These are phyloP conservation scores for Oreochromis niloticus DNA, from an alignment of 2,113 vertebrate genomes.

Conservation along the genomic window DNA sequence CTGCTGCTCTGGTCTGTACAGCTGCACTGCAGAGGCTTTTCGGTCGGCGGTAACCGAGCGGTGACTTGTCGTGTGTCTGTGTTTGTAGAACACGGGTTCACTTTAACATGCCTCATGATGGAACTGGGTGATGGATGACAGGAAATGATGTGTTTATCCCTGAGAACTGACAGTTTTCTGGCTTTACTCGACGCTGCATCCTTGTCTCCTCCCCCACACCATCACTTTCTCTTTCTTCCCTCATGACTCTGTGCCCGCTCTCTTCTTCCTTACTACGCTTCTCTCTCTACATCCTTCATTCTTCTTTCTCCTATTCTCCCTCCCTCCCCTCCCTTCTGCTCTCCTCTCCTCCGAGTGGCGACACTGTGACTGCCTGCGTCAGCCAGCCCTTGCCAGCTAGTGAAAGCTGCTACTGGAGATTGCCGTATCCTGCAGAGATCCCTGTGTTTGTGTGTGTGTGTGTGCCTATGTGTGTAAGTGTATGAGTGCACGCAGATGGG, in stretches of 20 bases:
- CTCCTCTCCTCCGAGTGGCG: conserved; percentile 6
- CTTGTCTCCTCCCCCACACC: background rate
- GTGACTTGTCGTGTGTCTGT: background rate
- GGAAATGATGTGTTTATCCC: background rate
- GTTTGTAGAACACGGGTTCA: background rate
- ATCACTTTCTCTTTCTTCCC: background rate
- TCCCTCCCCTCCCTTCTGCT: background rate
- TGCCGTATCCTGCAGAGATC: conserved; percentile 38
- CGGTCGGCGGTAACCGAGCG: conserved; percentile 45
- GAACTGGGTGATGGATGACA: background rate
- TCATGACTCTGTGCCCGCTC: conserved; percentile 1
- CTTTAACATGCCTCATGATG: background rate
- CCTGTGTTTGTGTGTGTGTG: background rate
- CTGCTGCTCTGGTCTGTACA: conserved; percentile 59
- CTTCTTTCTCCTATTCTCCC: background rate
- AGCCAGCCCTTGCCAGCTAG: conserved; percentile 11
- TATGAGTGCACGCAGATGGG: conserved; percentile 45
- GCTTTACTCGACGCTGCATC: background rate
- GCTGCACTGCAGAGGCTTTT: conserved; percentile 72
- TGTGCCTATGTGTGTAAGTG: background rate
- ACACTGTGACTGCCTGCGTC: conserved; percentile 55
- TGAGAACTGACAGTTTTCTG: background rate
- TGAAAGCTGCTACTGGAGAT: conserved; percentile 32
- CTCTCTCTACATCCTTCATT: background rate
- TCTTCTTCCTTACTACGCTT: background rate